These are phyloP conservation scores for Coelogynopora nodosa DNA, from an alignment of 2,888 invertebrate genomes.

Conservation along the genomic window DNA sequence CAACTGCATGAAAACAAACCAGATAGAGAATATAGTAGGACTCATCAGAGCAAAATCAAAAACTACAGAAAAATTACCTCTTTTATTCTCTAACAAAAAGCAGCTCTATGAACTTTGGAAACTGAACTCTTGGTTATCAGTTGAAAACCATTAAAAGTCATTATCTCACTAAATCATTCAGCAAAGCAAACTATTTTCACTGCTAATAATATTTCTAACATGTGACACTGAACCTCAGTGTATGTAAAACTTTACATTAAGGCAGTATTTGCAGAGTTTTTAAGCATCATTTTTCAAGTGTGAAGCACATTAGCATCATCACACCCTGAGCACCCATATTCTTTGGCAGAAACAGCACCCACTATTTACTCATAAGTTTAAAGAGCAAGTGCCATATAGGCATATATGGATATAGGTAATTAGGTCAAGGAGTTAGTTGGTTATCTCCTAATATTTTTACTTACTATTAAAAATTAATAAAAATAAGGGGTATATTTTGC, in stretches of 20 bases:
- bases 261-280: neutral
- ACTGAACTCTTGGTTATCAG: neutral
- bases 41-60: neutral
- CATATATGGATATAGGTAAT: no score
- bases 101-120: neutral
- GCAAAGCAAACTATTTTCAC: no score
- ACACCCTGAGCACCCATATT: no score
- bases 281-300: neutral
- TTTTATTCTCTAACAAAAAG: neutral
- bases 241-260: neutral
- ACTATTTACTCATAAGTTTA: no score
- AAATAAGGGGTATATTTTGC: no score
- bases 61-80: neutral
- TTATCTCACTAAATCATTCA: neutral
- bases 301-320: neutral
- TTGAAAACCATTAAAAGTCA: neutral
- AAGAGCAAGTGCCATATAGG: no score
- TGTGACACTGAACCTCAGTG: no score
- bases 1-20: neutral
- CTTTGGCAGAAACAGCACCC: no score
- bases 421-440: no score
- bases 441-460: no score
- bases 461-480: no score
- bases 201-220: no score
- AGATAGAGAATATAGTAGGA: neutral